phyloP scores from a whole-genome alignment of 2,888 invertebrate genomes.

The Acronicta aceris region DNA sequence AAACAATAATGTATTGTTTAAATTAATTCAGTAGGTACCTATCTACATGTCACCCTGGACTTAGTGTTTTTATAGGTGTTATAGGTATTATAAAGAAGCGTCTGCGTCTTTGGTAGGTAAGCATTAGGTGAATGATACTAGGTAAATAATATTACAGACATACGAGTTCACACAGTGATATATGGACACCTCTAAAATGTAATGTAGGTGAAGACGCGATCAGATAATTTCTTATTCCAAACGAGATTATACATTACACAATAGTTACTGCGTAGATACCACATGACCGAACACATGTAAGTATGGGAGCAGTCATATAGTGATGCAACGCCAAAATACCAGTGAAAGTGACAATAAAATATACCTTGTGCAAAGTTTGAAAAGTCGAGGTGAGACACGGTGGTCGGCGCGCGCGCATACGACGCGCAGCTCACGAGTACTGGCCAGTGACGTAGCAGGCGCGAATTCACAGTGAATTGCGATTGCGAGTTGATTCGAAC shows the following conservation, averaged over 20 bases:
- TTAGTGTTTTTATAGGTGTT: too few species aligned
- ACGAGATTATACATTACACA: constrained; percentile 48
- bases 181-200: background rate
- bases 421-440: constrained; percentile 48
- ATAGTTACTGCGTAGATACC: constrained; percentile 20
- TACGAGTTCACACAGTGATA: too few species aligned
- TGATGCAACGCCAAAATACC: constrained; percentile 46
- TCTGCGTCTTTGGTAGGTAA: too few species aligned
- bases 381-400: constrained; percentile 35
- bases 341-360: constrained; percentile 51
- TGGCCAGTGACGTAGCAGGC: constrained; percentile 37
- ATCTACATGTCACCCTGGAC: background rate
- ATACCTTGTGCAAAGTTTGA: constrained; percentile 50
- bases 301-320: constrained; percentile 17
- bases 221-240: constrained; percentile 24
- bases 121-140: too few species aligned
- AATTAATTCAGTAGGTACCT: background rate
- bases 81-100: too few species aligned
- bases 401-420: constrained; percentile 33
- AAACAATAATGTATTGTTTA: too few species aligned
- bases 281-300: constrained; percentile 14
- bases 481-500: constrained; percentile 27
- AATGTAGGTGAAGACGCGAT: constrained; percentile 9
- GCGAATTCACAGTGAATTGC: constrained; percentile 4
- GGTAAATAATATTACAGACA: too few species aligned